These are phyloP conservation scores for Meloe dianella DNA, from an alignment of 2,888 invertebrate genomes.

Conservation along the genomic window DNA sequence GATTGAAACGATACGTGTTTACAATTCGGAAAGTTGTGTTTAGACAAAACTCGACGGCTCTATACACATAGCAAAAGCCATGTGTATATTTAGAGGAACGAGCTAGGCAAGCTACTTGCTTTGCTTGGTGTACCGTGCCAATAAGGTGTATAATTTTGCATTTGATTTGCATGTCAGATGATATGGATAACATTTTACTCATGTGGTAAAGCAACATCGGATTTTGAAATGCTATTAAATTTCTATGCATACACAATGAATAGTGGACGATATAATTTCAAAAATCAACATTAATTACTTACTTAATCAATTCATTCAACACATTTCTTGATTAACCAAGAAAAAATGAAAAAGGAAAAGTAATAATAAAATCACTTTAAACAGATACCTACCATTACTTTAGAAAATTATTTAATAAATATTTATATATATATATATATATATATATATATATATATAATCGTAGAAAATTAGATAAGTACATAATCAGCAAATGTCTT, in stretches of 20 bases:
- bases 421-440: no score
- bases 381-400: no score
- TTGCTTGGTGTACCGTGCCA: conserved; percentile 50
- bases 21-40: conserved; percentile 50
- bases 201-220: conserved; percentile 54
- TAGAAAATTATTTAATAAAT: no score
- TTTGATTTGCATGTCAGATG: conserved; percentile 60
- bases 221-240: conserved; percentile 59
- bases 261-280: conserved; percentile 43
- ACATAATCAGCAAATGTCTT: not conserved
- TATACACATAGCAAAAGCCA: conserved; percentile 51
- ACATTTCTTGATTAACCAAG: not conserved
- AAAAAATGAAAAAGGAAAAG: no score
- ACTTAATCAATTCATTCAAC: not conserved
- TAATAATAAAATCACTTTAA: no score
- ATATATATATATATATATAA: no score
- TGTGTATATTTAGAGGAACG: conserved; percentile 51
- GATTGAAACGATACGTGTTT: conserved; percentile 43
- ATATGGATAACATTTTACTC: conserved; percentile 59
- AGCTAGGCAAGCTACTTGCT: conserved; percentile 48
- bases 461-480: no score
- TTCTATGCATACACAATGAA: conserved; percentile 61
- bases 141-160: conserved; percentile 60
- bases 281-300: not conserved
- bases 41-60: conserved; percentile 44